Conservation (phyloP, 2,888 invertebrate species). For the Stegana nigrithorax region DNA sequence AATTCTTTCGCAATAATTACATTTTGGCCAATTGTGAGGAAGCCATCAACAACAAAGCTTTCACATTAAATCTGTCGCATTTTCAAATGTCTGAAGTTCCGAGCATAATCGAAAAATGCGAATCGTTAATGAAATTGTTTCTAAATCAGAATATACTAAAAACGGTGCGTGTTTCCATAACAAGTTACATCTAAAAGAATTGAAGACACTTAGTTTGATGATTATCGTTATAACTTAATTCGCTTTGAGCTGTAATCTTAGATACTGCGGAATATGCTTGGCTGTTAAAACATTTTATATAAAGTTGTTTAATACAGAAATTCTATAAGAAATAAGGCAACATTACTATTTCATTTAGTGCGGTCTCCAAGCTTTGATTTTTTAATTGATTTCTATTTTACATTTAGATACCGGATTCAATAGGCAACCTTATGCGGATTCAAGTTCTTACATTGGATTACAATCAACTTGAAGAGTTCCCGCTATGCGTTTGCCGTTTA, state of each 20-base stretch:
- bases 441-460: slow-evolving; percentile 76
- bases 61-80: slow-evolving; percentile 74
- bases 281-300: too few relatives aligned
- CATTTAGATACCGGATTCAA: slow-evolving; percentile 68
- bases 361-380: too few relatives aligned
- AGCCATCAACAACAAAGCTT: slow-evolving; percentile 73
- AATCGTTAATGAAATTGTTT: slow-evolving; percentile 73
- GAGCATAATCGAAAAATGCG: slow-evolving; percentile 71
- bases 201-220: background rate
- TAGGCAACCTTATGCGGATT: slow-evolving; percentile 72
- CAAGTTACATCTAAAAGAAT: background rate
- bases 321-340: too few relatives aligned
- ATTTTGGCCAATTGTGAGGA: slow-evolving; percentile 77
- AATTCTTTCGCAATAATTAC: slow-evolving; percentile 78
- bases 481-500: slow-evolving; percentile 73
- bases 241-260: too few relatives aligned
- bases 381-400: background rate
- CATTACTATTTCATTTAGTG: too few relatives aligned
- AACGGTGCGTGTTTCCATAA: slow-evolving; percentile 58
- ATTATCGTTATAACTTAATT: too few relatives aligned
- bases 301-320: too few relatives aligned
- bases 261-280: too few relatives aligned
- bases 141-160: slow-evolving; percentile 75
- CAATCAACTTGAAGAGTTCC: slow-evolving; percentile 74
- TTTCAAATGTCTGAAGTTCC: slow-evolving; percentile 76